phyloP scores from a whole-genome alignment of 30 jellyfish, hydroid and myxozoan genomes.

The Aurelia sp. region DNA sequence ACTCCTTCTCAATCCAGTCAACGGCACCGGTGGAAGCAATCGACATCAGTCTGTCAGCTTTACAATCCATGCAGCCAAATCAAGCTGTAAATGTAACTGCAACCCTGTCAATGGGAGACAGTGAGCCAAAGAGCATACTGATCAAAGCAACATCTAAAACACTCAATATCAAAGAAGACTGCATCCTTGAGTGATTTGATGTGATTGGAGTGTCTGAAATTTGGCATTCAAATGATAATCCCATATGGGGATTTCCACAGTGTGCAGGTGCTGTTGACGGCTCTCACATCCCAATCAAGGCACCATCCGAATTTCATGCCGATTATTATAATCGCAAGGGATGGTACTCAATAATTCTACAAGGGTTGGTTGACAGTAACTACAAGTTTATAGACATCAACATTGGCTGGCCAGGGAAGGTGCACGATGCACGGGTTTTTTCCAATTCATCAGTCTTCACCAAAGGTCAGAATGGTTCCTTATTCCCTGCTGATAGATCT shows the following conservation, averaged over 20 bases:
- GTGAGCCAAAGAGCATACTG: not conserved
- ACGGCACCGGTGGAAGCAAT: constrained; percentile 11
- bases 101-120: constrained; percentile 6
- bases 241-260: constrained; percentile 46
- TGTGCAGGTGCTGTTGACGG: constrained; percentile 33
- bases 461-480: constrained; percentile 31
- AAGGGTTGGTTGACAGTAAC: constrained; percentile 13
- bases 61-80: constrained; percentile 12
- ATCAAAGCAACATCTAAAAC: constrained; percentile 5
- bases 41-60: not conserved
- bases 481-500: constrained; percentile 1
- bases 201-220: no score
- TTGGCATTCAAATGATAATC: no score
- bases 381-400: constrained; percentile 23
- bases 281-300: constrained; percentile 30
- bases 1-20: not conserved
- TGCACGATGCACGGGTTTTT: constrained; percentile 50
- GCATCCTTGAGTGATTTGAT: constrained; percentile 10
- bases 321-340: constrained; percentile 31
- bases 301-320: constrained; percentile 19
- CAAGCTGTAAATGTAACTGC: constrained; percentile 26
- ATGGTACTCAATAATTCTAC: constrained; percentile 22
- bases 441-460: constrained; percentile 13
- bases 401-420: constrained; percentile 50
- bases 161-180: constrained; percentile 24